Evolutionary conservation across 1,140 invertebrate species (phyloP).

Genomic region (Pachypeltis micranthus): DNA sequence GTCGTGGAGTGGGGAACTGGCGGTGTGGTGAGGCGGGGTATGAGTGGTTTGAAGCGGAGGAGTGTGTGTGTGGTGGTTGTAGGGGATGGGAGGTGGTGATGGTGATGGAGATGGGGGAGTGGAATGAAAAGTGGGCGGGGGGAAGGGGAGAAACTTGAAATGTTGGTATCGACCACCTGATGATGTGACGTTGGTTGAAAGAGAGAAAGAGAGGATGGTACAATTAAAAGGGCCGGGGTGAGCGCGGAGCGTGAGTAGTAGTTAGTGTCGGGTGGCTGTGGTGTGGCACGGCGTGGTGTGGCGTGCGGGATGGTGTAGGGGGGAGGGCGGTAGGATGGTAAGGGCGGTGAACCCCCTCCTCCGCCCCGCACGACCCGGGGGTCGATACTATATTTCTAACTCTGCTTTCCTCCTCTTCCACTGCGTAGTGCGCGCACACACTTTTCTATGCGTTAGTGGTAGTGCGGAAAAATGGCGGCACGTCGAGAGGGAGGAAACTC

Average conservation of each 20-base stretch:
- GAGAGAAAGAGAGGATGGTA: slow-evolving; percentile 12
- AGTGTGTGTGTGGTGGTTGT: background rate
- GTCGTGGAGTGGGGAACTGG: too few species aligned
- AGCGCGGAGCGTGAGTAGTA: slow-evolving; percentile 15
- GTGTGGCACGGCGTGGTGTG: too few species aligned
- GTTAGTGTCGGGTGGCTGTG: background rate
- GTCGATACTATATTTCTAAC: slow-evolving; percentile 23
- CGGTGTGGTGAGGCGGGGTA: too few species aligned
- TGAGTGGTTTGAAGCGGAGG: background rate
- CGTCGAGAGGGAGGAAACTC: background rate
- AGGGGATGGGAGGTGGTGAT: background rate
- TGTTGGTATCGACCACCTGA: slow-evolving; percentile 16
- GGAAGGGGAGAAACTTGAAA: background rate
- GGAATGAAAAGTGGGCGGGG: background rate
- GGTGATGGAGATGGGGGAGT: background rate
- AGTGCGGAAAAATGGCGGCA: slow-evolving; percentile 21
- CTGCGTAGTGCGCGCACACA: slow-evolving; percentile 17
- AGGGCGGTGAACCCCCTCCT: background rate
- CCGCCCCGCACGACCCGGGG: background rate
- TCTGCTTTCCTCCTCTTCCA: slow-evolving; percentile 1
- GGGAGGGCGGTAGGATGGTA: slow-evolving; percentile 3
- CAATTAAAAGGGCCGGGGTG: slow-evolving; percentile 14
- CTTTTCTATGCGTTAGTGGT: slow-evolving; percentile 22
- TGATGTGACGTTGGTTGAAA: slow-evolving; percentile 14
- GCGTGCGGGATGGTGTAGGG: too few species aligned